These are phyloP conservation scores for Petroica traversi DNA, from an alignment of 2,113 vertebrate genomes.

Conservation along the genomic window DNA sequence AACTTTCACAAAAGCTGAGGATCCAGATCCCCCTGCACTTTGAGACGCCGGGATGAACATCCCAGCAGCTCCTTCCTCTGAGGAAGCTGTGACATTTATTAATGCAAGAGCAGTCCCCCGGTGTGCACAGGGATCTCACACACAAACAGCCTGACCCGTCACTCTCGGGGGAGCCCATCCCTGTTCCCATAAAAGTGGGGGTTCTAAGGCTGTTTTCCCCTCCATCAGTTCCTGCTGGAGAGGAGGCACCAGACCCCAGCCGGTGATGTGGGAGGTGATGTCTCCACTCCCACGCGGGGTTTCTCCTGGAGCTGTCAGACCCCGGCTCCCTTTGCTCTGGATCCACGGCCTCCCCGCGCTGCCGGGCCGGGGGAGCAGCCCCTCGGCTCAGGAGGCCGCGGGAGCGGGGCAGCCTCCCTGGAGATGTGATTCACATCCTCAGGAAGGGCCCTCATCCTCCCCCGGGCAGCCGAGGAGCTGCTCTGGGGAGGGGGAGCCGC, in stretches of 20 bases:
- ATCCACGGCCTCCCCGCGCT: background rate
- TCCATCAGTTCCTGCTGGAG: accelerated
- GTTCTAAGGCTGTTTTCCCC: accelerated
- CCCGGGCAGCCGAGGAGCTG: background rate
- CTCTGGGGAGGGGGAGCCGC: background rate
- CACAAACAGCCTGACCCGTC: background rate
- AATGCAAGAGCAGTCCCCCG: background rate
- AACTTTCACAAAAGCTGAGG: background rate
- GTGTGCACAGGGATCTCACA: background rate
- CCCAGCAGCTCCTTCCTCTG: background rate
- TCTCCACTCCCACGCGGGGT: background rate
- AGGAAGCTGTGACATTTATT: background rate
- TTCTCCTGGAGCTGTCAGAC: background rate
- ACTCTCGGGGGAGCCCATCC: background rate
- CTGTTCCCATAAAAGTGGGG: background rate
- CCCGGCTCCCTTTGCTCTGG: background rate
- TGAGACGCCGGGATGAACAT: background rate
- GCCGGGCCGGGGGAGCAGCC: background rate
- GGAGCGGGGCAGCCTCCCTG: background rate
- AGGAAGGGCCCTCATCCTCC: constrained; percentile 48
- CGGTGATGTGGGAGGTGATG: accelerated
- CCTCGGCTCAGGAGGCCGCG: accelerated
- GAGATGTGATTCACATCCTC: constrained; percentile 38
- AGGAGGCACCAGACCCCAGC: accelerated
- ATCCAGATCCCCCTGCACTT: background rate